Percentiles rank a stretch among this genome's conserved stretches.
Conservation (phyloP, 2,888 invertebrate species). For the Pyrrhosoma nymphula region DNA sequence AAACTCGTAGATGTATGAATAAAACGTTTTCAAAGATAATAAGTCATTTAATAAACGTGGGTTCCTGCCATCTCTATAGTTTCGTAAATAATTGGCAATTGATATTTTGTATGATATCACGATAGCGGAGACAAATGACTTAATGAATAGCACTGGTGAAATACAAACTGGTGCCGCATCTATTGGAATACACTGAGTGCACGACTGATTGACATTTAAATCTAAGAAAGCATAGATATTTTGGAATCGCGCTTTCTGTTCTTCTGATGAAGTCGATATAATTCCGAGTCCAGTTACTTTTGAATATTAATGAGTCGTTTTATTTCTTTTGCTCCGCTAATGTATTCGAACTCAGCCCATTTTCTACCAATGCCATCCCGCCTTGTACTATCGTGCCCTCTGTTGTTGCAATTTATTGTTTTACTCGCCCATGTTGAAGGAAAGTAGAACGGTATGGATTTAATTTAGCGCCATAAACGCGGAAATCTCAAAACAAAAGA, state of each 20-base stretch:
- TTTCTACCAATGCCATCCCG: background rate
- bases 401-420: background rate
- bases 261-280: background rate
- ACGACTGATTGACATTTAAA: too few relatives aligned
- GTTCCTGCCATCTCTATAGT: too few relatives aligned
- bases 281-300: background rate
- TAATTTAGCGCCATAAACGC: background rate
- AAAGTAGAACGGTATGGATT: background rate
- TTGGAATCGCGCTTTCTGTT: background rate
- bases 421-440: background rate
- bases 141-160: too few relatives aligned
- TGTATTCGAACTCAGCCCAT: background rate
- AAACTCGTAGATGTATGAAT: too few relatives aligned
- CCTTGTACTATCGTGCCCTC: background rate
- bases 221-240: background rate
- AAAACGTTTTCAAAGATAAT: too few relatives aligned
- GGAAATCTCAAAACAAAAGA: conserved; percentile 31
- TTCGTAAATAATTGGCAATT: too few relatives aligned
- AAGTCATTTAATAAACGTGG: too few relatives aligned
- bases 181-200: too few relatives aligned
- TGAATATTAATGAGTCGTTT: background rate
- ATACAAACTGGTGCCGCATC: too few relatives aligned
- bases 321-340: background rate
- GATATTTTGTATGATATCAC: background rate
- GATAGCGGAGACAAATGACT: background rate